A percentile compares a stretch with the other conserved stretches of the same genome.
phyloP scores from a whole-genome alignment of 2,113 vertebrate species.

The Sminthopsis crassicaudata region DNA sequence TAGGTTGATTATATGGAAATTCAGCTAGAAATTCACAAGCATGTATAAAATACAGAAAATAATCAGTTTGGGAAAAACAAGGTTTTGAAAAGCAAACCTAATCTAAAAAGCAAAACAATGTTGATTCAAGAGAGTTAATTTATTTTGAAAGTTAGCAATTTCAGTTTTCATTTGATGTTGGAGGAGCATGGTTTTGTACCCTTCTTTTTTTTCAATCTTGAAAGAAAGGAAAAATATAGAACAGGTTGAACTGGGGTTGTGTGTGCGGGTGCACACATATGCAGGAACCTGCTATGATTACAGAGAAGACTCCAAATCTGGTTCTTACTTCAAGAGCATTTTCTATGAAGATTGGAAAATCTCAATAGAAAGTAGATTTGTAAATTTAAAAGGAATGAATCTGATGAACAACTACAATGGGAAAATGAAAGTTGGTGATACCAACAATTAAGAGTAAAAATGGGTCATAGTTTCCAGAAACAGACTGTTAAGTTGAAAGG shows the following conservation, averaged over 20 bases:
- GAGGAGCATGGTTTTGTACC: neutral
- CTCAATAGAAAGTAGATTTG: conserved; percentile 50
- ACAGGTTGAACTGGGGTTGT: neutral
- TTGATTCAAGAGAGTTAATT: conserved; percentile 58
- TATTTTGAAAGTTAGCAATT: conserved; percentile 49
- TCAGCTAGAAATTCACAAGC: conserved; percentile 19
- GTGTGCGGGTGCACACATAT: neutral
- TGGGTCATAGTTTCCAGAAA: neutral
- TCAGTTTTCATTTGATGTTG: conserved; percentile 54
- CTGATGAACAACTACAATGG: conserved; percentile 30
- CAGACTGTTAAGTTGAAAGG: neutral
- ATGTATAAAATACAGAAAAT: conserved; percentile 44
- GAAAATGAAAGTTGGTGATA: conserved; percentile 47
- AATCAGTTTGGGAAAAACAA: conserved; percentile 41
- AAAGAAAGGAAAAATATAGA: neutral
- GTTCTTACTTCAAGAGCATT: conserved; percentile 14
- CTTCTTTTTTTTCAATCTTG: rapidly evolving
- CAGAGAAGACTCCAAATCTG: neutral
- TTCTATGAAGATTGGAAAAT: neutral
- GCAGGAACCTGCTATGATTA: neutral
- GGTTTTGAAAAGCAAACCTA: conserved; percentile 63
- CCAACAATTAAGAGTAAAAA: conserved; percentile 54
- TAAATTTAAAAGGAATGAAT: conserved; percentile 60
- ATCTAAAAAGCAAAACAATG: conserved; percentile 58
- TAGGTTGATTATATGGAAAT: conserved; percentile 18